Conservation (phyloP, 2,888 invertebrate genomes). For the Pseudeuparius sepicola region DNA sequence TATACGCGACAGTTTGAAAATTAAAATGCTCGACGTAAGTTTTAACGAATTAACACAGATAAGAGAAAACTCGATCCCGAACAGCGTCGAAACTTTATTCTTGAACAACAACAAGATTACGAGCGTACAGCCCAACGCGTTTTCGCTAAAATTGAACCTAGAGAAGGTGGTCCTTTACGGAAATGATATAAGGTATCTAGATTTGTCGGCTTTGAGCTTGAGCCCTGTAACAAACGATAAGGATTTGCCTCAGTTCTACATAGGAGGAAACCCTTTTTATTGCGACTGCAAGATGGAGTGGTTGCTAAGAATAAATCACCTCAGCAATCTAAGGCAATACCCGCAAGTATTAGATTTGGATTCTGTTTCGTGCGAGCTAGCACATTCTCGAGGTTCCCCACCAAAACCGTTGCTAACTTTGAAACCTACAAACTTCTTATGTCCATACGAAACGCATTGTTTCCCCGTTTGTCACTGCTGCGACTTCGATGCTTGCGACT, state of each 20-base stretch:
- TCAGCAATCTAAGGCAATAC: conserved; percentile 60
- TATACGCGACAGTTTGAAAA: conserved; percentile 51
- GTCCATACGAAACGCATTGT: conserved; percentile 73
- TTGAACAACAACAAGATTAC: conserved; percentile 66
- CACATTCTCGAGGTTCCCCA: conserved; percentile 53
- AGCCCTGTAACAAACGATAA: conserved; percentile 54
- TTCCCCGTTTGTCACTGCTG: conserved; percentile 82
- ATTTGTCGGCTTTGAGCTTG: conserved; percentile 60
- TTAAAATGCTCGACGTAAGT: conserved; percentile 70
- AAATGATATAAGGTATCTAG: conserved; percentile 62
- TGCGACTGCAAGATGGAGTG: conserved; percentile 86
- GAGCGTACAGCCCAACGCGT: conserved; percentile 60
- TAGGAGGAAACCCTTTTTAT: conserved; percentile 72
- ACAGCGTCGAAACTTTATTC: conserved; percentile 60
- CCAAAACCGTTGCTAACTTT: conserved; percentile 57
- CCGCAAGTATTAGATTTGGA: conserved; percentile 74
- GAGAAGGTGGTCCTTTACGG: conserved; percentile 68
- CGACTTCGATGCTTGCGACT: conserved; percentile 84
- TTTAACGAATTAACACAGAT: conserved; percentile 60
- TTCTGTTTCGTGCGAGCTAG: conserved; percentile 64
- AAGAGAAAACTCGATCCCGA: conserved; percentile 59
- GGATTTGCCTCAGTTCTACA: conserved; percentile 67
- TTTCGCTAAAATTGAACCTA: conserved; percentile 57
- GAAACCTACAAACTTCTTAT: conserved; percentile 67
- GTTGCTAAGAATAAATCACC: conserved; percentile 69